phyloP scores from a whole-genome alignment of 2,888 invertebrate species.

The Tryphoninae sp. region DNA sequence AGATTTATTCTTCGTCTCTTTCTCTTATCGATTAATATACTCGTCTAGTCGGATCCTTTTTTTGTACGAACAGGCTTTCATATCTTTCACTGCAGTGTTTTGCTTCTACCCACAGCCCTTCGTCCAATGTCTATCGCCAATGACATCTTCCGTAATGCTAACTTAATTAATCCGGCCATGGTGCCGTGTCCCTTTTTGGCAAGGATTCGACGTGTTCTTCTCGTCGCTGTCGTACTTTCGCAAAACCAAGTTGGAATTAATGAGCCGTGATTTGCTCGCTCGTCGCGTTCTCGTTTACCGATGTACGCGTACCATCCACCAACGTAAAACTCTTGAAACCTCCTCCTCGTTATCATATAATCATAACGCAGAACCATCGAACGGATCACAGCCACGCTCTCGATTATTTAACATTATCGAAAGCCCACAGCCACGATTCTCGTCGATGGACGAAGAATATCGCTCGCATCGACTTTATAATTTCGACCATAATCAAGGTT shows the following conservation, averaged over 20 bases:
- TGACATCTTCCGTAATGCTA: slow-evolving; percentile 36
- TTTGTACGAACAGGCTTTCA: background rate
- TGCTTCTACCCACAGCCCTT: background rate
- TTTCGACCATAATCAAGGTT: no score
- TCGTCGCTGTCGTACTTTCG: background rate
- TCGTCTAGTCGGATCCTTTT: slow-evolving; percentile 7
- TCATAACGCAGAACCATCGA: no score
- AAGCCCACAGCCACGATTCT: no score
- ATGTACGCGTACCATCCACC: no score
- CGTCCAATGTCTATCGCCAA: slow-evolving; percentile 30
- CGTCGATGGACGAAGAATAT: no score
- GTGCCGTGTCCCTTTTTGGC: slow-evolving; percentile 11
- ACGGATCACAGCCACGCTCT: no score
- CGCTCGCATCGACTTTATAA: no score
- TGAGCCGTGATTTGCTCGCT: slow-evolving; percentile 39
- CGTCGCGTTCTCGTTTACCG: no score
- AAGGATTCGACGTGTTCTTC: slow-evolving; percentile 5
- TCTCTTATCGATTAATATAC: background rate
- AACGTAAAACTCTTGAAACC: no score
- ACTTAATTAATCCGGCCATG: slow-evolving; percentile 41
- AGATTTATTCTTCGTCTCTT: slow-evolving; percentile 33
- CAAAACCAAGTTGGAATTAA: slow-evolving; percentile 44
- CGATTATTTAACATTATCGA: no score
- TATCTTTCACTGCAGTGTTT: slow-evolving; percentile 55
- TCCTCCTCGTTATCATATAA: no score